These are phyloP conservation scores for Chelon auratus DNA, from an alignment of 2,797 vertebrate genomes.

Conservation along the genomic window DNA sequence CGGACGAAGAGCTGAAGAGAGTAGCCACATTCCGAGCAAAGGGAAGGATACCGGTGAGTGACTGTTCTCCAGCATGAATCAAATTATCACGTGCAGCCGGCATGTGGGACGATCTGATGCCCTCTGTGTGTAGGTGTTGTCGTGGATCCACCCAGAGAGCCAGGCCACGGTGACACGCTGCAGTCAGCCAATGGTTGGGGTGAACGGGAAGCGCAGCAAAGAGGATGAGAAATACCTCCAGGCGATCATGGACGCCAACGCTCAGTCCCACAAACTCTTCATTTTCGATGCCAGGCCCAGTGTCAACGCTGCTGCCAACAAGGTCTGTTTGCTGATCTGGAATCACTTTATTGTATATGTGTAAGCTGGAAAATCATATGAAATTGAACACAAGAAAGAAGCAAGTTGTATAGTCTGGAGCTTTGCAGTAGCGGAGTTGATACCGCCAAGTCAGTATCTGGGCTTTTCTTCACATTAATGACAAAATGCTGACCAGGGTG, in stretches of 20 bases:
- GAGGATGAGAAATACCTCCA: slow-evolving; percentile 98
- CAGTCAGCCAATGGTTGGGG: slow-evolving; percentile 96
- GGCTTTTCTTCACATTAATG: too few species aligned
- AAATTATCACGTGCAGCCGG: background rate
- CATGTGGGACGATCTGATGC: background rate
- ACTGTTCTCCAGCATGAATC: background rate
- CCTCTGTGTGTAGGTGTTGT: slow-evolving; percentile 87
- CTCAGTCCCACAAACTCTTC: slow-evolving; percentile 98
- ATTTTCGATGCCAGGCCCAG: slow-evolving; percentile 97
- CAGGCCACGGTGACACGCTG: slow-evolving; percentile 95
- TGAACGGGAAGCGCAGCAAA: slow-evolving; percentile 94
- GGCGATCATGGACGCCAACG: slow-evolving; percentile 97
- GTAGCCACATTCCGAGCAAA: slow-evolving; percentile 92
- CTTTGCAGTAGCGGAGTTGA: too few species aligned
- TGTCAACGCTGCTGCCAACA: slow-evolving; percentile 96
- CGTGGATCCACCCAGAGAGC: slow-evolving; percentile 98
- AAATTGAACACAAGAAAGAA: too few species aligned
- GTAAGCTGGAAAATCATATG: too few species aligned
- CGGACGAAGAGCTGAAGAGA: slow-evolving; percentile 93
- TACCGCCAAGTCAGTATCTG: too few species aligned
- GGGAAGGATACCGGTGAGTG: slow-evolving; percentile 93
- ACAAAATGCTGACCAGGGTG: too few species aligned
- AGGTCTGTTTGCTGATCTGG: slow-evolving; percentile 80
- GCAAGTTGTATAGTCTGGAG: too few species aligned
- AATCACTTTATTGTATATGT: too few species aligned